Percentiles rank a stretch among this genome's conserved stretches.
phyloP scores from a whole-genome alignment of 2,888 invertebrate genomes.

The Tetranychus piercei region DNA sequence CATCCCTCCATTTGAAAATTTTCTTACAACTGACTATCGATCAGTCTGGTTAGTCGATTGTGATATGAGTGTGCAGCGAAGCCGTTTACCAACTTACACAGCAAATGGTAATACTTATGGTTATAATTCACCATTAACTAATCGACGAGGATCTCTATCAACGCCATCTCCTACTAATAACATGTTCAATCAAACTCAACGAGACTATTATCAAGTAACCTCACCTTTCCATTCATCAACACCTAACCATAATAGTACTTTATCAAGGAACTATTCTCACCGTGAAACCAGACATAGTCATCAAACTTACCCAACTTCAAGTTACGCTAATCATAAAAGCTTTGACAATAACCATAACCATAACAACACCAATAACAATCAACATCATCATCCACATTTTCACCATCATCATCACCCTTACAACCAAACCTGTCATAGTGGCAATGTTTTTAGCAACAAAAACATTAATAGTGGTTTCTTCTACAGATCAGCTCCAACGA shows the following conservation, averaged over 20 bases:
- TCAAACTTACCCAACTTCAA: neutral
- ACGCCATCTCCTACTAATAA: neutral
- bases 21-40: no score
- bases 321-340: neutral
- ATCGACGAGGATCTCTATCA: neutral
- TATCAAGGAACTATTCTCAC: neutral
- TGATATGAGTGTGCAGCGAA: slow-evolving; percentile 2
- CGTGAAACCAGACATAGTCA: neutral
- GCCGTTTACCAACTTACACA: slow-evolving; percentile 8
- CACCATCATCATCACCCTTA: neutral
- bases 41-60: neutral
- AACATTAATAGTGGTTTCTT: neutral
- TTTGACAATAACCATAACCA: neutral
- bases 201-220: neutral
- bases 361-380: neutral
- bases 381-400: slow-evolving; percentile 1
- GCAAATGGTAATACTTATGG: slow-evolving; percentile 9
- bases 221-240: neutral
- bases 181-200: neutral
- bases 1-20: no score
- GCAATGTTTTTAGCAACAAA: neutral
- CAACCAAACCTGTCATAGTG: neutral
- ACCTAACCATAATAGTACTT: neutral
- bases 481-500: neutral
- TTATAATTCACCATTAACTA: neutral